Evolutionary conservation across 2,797 vertebrate species (phyloP), one percentile per base, ranked within the genome.

Genomic region (Geotrypetes seraphini): DNA sequence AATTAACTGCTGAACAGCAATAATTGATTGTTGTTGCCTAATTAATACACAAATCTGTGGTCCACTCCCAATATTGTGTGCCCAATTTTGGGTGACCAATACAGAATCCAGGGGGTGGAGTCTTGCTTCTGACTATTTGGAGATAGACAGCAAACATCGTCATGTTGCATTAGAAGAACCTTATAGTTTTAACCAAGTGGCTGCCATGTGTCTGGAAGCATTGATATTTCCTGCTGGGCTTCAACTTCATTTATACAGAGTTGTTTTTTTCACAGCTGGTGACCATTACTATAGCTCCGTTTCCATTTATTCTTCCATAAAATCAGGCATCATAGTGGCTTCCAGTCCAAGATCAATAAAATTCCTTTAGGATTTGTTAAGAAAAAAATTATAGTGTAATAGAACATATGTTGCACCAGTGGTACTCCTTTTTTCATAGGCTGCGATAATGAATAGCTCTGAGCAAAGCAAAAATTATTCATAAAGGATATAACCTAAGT

Each of bases 161-260:
- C 1, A 12, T 31, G 36, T 28, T 3, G 6, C 16, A 7, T n/a
- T 32, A 16, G 19, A 5, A 1, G 43, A 53, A 33, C 2, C 7
- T 2, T 16, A 3, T 23, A 43, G n/a, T 28, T 36, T 49, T 47
- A 35, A 19, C 22, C 30, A 31, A 50, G 29, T 53, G 14, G 5
- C 38, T 36, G 33, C 13, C 32, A 22, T 29, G 22, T 27, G 12
- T 31, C 7, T 5, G 9, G 7, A 16, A 25, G 22, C 16, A 7
- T 33, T 37, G 27, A 5, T 19, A 42, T 29, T 25, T 28, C 29
- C 7, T 10, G 10, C 43, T 51, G 34, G 31, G 43, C 12, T n/a
- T 6, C 2, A 40, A 22, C n/a, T n/a, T 49, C 32, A 12, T 12
- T 39, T 39, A 10, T 8, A 53, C 27, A 40, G n/a, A 41, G 10